Evolutionary conservation across 2,888 invertebrate genomes (phyloP), one percentile per base, ranked within the genome.

Genomic region (Fragum fragum): DNA sequence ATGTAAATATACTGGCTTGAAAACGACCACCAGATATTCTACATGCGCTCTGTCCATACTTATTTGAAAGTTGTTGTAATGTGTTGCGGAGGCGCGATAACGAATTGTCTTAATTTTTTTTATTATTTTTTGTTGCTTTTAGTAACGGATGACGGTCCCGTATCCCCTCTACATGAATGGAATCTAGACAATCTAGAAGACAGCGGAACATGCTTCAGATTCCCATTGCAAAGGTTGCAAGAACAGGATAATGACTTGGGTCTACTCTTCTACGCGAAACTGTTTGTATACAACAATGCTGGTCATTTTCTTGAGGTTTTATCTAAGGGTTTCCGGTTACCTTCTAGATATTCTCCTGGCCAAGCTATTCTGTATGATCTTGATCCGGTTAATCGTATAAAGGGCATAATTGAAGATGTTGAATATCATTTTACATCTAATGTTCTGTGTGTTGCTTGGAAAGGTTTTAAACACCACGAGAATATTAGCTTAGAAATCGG

Each of bases 311-410:
- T 70, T 7, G 69, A 69, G n/a, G 55, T 77, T 0, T 63, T 53
- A 28, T 71, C 82, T 6, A 61, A 75, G 14, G 29, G 18, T 14
- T 82, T 87, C 57, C 26, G 16, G 0, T 39, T 87, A 3, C 87
- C 87, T 11, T 87, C 87, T 0, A 68, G 23, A 47, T 79, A 68
- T 72, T 79, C 87, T 0, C 87, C 87, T n/a, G 83, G 79, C 18
- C 52, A 81, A n/a, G 85, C 76, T 7, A 18, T 74, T 0, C 75
- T 87, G n/a, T 42, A 76, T 28, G 87, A 87, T 39, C 36, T 74
- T 39, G 79, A 79, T 55, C 79, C 79, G 1, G 18, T 1, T 23
- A 23, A 42, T 21, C 9, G 0, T 7, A 6, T 18, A 14, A 29
- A 32, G n/a, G 26, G 11, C 16, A 21, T n/a, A 16, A n/a, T 39